phyloP scores from a whole-genome alignment of 2,113 vertebrate genomes.

The Chionomys nivalis region DNA sequence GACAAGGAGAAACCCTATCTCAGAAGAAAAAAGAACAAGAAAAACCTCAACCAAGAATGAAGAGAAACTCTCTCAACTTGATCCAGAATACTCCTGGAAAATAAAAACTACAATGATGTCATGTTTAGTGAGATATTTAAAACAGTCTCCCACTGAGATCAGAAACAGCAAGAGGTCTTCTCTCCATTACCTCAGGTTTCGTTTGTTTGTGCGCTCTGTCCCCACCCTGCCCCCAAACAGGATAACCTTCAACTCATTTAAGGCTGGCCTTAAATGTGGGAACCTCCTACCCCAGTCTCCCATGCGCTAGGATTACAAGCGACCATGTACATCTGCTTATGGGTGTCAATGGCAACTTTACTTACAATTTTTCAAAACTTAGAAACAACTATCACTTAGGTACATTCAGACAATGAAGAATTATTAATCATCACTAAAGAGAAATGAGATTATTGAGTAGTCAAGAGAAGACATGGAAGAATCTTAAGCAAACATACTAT shows the following conservation, averaged over 20 bases:
- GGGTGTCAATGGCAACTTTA: not conserved
- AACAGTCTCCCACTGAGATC: not conserved
- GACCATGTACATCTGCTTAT: not conserved
- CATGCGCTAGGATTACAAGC: not conserved
- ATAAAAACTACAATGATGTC: not conserved
- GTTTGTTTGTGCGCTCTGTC: not conserved
- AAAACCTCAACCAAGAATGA: not conserved
- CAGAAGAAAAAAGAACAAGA: not conserved
- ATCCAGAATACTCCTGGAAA: not conserved
- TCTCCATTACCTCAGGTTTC: not conserved
- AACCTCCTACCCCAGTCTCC: not conserved
- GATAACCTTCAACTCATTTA: not conserved
- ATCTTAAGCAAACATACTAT: not conserved
- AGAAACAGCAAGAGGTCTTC: not conserved
- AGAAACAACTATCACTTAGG: not conserved
- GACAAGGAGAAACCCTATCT: not conserved
- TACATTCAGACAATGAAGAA: not conserved
- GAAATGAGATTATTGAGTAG: not conserved
- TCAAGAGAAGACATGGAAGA: not conserved
- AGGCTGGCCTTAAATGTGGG: not conserved
- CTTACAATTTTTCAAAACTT: not conserved
- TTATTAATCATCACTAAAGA: conserved; percentile 38
- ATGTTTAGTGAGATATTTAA: not conserved
- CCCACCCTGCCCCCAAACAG: not conserved
- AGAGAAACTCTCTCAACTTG: not conserved